Evolutionary conservation across 2,797 vertebrate genomes (phyloP), one percentile per base, ranked within the genome.

Genomic region (Cyclura pinguis): DNA sequence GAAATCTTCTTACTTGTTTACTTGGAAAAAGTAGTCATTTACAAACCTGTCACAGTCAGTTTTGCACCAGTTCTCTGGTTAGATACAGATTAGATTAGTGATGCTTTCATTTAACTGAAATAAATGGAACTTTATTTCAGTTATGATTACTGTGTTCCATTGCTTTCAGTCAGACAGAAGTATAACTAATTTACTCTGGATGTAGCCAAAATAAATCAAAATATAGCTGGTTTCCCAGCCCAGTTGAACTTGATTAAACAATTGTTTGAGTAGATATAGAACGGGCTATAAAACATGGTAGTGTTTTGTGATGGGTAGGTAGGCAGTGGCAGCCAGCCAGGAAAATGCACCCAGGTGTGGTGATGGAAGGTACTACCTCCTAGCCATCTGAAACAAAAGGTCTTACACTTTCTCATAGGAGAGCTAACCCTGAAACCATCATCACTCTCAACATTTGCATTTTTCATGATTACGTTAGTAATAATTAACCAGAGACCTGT

Each of bases 1-100:
- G 13, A 87, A 88, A 67, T 14, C 64, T 57, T 80, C 29, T 57
- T 6, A 38, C 57, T 29, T 77, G 38, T 42, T 32, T 50, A 13
- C 16, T 29, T 69, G 18, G 47, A 72, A 3, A 38, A 22, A 81
- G 12, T 8, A 13, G 13, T 13, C n/a, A 72, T 72, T 52, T 88
- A 55, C n/a, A 87, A 84, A 38, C 55, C 27, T 29, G 8, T 35
- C 32, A 78, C 87, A 62, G 80, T 84, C 55, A 35, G 8, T 5
- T 93, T 62, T 90, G 81, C 87, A 73, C 29, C 72, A 76, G 72
- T 12, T 42, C 52, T 59, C n/a, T 76, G n/a, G 47, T 22, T 86
- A 72, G 85, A 6, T 42, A 38, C 55, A 77, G 8, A 27, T 42
- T 76, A 86, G 52, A 12, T 38, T 86, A 42, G 27, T n/a, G 35